Base-by-base conservation (phyloP, 2,797 vertebrate species). In the Dendrocincla fuliginosa region DNA sequence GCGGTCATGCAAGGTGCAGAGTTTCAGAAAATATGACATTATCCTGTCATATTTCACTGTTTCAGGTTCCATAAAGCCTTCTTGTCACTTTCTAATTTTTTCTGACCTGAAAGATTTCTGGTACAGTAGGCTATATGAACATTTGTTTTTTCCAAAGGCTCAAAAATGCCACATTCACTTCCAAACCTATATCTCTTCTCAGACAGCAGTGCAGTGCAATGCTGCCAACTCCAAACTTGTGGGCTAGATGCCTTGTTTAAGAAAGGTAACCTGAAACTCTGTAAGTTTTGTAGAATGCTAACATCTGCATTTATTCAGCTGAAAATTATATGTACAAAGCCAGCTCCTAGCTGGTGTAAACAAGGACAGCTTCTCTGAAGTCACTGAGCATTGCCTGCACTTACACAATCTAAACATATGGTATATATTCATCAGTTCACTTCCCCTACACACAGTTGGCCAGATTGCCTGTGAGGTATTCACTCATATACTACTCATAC, bases 341-440 rank as follows among this genome's bases (percentile, higher is more conserved):
- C 55, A 89, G 55, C 37, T 94, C 57, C 82, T 93, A 55, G 87
- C 47, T 89, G 93, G 69, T 96, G 89, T 95, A 96, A 97, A 96
- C 92, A 93, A 75, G 76, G 65, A 84, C 22, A 65, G 53, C 39
- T 81, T 70, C 76, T 84, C 89, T 91, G 75, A 92, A 92, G 92
- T 89, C 13, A 11, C 69, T 71, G 82, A 86, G 84, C 84, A 87
- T 77, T 89, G 60, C 64, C 83, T 83, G 35, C 57, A 50, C 69
- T 95, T 65, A 87, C 46, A 75, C 71, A 60, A 65, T 84, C 50
- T 69, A 93, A 95, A 81, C 82, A 92, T 69, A 86, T 86, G 91
- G 69, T 71, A 87, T 53, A 91, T 76, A 95, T 95, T 86, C 80
- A 94, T 90, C 86, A 71, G 84, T 73, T 69, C 76, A 41, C 47